Conservation (phyloP, 2,888 invertebrate genomes). For the Harpagoxenus sublaevis region DNA sequence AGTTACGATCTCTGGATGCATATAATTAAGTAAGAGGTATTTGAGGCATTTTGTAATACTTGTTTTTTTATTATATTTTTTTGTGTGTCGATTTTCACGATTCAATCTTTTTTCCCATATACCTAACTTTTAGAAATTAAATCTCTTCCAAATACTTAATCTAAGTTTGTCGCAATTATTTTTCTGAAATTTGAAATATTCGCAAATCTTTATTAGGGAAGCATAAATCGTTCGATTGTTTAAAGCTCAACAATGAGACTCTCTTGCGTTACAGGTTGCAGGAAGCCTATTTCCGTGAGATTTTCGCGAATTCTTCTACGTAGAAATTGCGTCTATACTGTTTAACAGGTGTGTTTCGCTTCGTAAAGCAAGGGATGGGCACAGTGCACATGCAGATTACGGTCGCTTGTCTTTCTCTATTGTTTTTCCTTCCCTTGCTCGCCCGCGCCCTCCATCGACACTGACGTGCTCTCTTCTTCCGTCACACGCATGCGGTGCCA, state of each 20-base stretch:
- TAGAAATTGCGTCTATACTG: constrained; percentile 42
- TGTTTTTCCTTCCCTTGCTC: constrained; percentile 56
- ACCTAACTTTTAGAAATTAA: background rate
- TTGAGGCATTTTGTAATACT: background rate
- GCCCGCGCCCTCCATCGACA: constrained; percentile 49
- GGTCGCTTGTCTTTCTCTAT: constrained; percentile 65
- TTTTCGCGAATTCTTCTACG: constrained; percentile 43
- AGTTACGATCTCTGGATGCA: background rate
- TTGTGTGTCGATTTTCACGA: background rate
- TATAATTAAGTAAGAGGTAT: background rate
- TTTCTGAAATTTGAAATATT: background rate
- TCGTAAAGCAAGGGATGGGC: constrained; percentile 80
- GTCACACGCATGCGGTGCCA: constrained; percentile 67
- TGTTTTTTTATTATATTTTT: background rate
- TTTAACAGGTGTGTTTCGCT: constrained; percentile 78
- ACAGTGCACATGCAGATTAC: constrained; percentile 77
- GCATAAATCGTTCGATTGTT: background rate
- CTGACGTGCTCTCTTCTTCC: constrained; percentile 58
- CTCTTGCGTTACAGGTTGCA: background rate
- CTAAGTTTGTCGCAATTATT: background rate
- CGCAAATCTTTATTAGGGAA: background rate
- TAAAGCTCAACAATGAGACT: background rate
- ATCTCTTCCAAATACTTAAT: background rate
- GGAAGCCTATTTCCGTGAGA: constrained; percentile 4
- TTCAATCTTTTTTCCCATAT: background rate